Percentiles rank a stretch among this genome's conserved stretches.
These are phyloP conservation scores for Agrochola lota DNA, from an alignment of 2,888 invertebrate species.

Conservation along the genomic window DNA sequence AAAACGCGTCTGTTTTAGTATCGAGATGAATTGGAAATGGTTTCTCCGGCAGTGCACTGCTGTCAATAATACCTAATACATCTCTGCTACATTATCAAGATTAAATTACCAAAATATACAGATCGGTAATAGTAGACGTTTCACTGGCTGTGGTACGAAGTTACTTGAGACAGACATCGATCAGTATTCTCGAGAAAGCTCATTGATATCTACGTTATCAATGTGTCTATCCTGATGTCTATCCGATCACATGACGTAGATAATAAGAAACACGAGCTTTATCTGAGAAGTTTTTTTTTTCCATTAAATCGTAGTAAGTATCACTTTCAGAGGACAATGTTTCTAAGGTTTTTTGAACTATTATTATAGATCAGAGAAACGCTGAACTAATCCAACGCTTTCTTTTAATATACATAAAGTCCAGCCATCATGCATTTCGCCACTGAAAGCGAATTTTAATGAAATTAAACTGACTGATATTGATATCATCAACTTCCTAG, in stretches of 20 bases:
- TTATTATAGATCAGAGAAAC: not conserved
- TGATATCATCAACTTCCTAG: too few species aligned
- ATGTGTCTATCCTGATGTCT: not conserved
- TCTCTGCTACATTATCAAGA: not conserved
- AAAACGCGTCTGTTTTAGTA: not conserved
- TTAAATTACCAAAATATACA: not conserved
- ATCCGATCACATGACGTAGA: constrained; percentile 7
- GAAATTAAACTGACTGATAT: too few species aligned
- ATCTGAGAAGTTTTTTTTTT: not conserved
- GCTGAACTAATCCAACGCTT: not conserved
- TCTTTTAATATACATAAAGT: not conserved
- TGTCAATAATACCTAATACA: not conserved
- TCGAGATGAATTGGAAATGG: not conserved
- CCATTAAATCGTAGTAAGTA: not conserved
- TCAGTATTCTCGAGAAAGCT: not conserved
- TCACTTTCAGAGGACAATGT: not conserved
- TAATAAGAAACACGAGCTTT: constrained; percentile 4
- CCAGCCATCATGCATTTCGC: not conserved
- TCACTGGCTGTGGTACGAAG: not conserved
- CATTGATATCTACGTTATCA: not conserved
- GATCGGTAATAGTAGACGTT: not conserved
- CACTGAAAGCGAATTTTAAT: too few species aligned
- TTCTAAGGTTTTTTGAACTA: not conserved
- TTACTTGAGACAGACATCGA: not conserved
- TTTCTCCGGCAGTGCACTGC: not conserved